phyloP scores from a whole-genome alignment of 1,140 invertebrate genomes.

The Drosophila sturtevanti region DNA sequence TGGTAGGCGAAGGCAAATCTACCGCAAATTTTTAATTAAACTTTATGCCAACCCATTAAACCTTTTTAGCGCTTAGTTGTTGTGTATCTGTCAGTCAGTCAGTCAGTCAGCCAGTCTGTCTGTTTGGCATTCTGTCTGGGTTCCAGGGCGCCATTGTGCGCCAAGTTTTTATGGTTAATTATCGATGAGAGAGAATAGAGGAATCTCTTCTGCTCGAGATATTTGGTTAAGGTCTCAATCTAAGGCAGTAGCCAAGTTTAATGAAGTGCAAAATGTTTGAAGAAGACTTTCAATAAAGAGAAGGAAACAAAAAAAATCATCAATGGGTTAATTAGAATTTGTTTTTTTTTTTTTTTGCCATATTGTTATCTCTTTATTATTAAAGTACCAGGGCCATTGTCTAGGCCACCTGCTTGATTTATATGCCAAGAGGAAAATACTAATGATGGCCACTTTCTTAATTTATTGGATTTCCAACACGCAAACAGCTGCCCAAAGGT shows the following conservation, averaged over 20 bases:
- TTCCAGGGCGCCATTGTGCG: conserved; percentile 45
- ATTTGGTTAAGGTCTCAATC: conserved; percentile 22
- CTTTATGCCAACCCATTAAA: conserved; percentile 62
- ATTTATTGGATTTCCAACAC: conserved; percentile 73
- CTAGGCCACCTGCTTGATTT: conserved; percentile 52
- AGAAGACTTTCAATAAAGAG: conserved; percentile 36
- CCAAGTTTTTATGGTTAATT: conserved; percentile 75
- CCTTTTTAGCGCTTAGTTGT: conserved; percentile 28
- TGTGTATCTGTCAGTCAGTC: background rate
- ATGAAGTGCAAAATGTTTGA: conserved; percentile 72
- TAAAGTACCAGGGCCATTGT: conserved; percentile 12
- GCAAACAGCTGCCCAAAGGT: conserved; percentile 39
- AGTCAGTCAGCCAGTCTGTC: background rate
- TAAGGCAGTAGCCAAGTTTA: conserved; percentile 36
- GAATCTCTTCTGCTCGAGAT: conserved; percentile 15
- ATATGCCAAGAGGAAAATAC: conserved; percentile 44
- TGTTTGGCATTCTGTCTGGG: background rate
- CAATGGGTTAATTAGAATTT: conserved; percentile 59
- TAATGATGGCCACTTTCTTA: conserved; percentile 69
- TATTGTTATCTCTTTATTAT: conserved; percentile 25
- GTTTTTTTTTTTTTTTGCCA: conserved; percentile 4
- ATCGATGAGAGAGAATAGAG: conserved; percentile 57
- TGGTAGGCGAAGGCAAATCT: conserved; percentile 12
- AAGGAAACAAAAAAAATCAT: too few relatives aligned
- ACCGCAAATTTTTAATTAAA: conserved; percentile 70